phyloP scores from a whole-genome alignment of 2,888 invertebrate genomes.

The Tachina grossa region DNA sequence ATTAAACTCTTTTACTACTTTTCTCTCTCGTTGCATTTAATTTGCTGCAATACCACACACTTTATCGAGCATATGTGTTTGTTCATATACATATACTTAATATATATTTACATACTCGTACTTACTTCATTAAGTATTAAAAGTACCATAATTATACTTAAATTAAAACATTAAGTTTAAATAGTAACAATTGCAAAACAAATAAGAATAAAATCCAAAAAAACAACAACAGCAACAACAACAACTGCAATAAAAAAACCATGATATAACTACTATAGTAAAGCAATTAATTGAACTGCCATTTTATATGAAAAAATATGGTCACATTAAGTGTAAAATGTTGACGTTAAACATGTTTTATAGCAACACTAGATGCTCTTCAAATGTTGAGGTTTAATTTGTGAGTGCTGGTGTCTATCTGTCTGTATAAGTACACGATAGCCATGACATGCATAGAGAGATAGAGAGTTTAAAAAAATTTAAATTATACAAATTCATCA shows the following conservation, averaged over 20 bases:
- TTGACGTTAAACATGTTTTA: slow-evolving; percentile 60
- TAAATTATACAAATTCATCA: too few relatives aligned
- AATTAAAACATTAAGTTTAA: slow-evolving; percentile 48
- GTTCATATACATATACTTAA: neutral
- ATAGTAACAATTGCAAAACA: slow-evolving; percentile 41
- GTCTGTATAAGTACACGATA: slow-evolving; percentile 14
- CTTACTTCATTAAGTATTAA: slow-evolving; percentile 5
- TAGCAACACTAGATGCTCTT: slow-evolving; percentile 8
- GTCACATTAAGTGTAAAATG: slow-evolving; percentile 50
- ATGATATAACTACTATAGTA: slow-evolving; percentile 40
- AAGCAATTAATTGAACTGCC: slow-evolving; percentile 69
- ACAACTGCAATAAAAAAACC: slow-evolving; percentile 21
- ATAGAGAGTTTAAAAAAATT: neutral
- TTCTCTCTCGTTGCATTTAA: neutral
- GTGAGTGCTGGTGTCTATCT: neutral
- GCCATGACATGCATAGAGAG: slow-evolving; percentile 41
- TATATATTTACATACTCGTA: neutral
- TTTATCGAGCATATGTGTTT: neutral
- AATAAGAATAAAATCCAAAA: slow-evolving; percentile 25
- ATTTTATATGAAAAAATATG: slow-evolving; percentile 66
- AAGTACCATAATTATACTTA: slow-evolving; percentile 25
- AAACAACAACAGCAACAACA: slow-evolving; percentile 2
- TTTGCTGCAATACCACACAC: neutral
- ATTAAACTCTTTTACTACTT: neutral
- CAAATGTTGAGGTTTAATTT: slow-evolving; percentile 1